Evolutionary conservation across 2,888 invertebrate genomes (phyloP), one percentile per base, ranked within the genome.

Genomic region (Bellardia pandia): DNA sequence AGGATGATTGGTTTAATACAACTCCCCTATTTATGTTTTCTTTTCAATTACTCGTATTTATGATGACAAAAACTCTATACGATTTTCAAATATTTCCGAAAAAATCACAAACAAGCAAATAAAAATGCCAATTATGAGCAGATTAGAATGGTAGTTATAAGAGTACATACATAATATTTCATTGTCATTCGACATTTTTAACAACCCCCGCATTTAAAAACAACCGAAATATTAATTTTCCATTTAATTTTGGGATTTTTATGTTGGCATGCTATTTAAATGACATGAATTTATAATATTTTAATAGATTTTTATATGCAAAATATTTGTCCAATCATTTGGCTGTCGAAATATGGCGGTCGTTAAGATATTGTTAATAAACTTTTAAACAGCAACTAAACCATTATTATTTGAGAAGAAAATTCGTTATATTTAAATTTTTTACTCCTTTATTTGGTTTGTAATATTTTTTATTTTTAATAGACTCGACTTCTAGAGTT

Each of bases 121-220:
- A 64, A 56, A 75, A 78, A 42, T 87, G 87, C 85, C 87, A 87
- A 87, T 87, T 87, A 87, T 82, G 66, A 77, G 80, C 84, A 85
- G 86, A 87, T 87, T 87, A 86, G 64, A 83, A 79, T 86, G 79
- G 13, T 68, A 68, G 79, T 86, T 53, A 42, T 51, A 30, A 62
- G 11, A 37, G 58, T 56, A 23, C 23, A 23, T 56, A 23, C 23
- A 23, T 23, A 23, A 23, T 23, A 77, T 68, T 78, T 77, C n/a
- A 62, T 60, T 48, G 23, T 60, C 45, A 33, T 30, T 53, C 4
- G 16, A 40, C 2, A 53, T 69, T 51, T 53, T 45, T 37, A 64
- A 75, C 85, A 53, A 79, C 79, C 85, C 85, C 79, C 85, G 81
- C 85, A 81, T 75, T 45, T 42, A 23, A 23, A 56, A 45, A 11